phyloP scores from a whole-genome alignment of 2,797 vertebrate species.

The Melanitta fusca region DNA sequence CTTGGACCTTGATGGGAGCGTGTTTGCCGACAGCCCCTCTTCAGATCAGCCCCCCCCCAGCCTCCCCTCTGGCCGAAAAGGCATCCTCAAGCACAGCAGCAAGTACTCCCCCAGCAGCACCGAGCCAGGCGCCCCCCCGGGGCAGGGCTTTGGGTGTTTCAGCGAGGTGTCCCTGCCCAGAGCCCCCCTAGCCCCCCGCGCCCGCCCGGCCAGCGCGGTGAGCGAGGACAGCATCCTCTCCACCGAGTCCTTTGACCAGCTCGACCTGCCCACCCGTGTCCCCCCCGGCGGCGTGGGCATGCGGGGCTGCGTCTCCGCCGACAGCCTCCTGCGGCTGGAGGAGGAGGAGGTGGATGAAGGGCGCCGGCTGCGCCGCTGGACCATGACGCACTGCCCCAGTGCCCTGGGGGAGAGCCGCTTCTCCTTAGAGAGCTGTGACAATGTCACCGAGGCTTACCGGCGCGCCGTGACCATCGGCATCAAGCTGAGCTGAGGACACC shows the following conservation, averaged over 20 bases:
- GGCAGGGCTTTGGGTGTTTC: constrained; percentile 81
- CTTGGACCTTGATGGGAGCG: neutral
- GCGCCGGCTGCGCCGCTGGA: constrained; percentile 78
- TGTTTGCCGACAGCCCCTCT: constrained; percentile 56
- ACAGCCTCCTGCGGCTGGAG: constrained; percentile 86
- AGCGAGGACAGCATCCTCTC: constrained; percentile 98
- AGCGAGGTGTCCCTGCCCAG: constrained; percentile 80
- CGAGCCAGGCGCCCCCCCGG: neutral
- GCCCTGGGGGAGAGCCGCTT: constrained; percentile 84
- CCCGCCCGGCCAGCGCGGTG: constrained; percentile 81
- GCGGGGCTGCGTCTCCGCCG: constrained; percentile 89
- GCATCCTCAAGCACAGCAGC: constrained; percentile 91
- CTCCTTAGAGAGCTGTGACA: constrained; percentile 86
- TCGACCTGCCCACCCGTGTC: constrained; percentile 88
- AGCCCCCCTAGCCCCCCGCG: constrained; percentile 30
- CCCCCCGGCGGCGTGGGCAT: constrained; percentile 55
- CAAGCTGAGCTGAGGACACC: constrained; percentile 78
- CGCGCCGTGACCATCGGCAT: constrained; percentile 75
- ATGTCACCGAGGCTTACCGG: constrained; percentile 81
- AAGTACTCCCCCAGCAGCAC: constrained; percentile 87
- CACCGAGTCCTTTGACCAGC: constrained; percentile 94
- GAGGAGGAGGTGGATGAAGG: constrained; percentile 36
- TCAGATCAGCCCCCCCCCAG: constrained; percentile 40
- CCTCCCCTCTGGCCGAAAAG: constrained; percentile 79
- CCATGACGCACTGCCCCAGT: constrained; percentile 83